Conservation (phyloP, 1,140 invertebrate genomes). For the Intoshia linei region DNA sequence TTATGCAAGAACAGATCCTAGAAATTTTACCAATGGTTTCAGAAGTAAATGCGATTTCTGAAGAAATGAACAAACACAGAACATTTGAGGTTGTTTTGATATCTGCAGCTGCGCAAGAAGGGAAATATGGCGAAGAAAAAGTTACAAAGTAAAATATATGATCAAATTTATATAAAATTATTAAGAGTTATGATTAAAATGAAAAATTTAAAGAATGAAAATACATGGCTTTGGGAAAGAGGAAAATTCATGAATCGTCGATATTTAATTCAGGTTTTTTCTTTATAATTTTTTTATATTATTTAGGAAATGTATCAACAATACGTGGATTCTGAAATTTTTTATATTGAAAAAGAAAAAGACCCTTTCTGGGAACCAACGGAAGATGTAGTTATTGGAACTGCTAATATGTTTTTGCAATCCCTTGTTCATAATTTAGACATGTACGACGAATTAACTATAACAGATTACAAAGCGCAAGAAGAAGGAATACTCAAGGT, state of each 20-base stretch:
- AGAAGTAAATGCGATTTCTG: constrained; percentile 23
- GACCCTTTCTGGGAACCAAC: constrained; percentile 24
- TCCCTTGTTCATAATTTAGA: constrained; percentile 18
- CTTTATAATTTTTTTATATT: not conserved
- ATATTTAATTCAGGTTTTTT: constrained; percentile 20
- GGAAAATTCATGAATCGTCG: constrained; percentile 22
- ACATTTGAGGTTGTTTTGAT: constrained; percentile 22
- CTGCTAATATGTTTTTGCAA: constrained; percentile 19
- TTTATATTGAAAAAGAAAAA: constrained; percentile 13
- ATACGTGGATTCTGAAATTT: constrained; percentile 18
- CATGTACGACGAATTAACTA: constrained; percentile 17
- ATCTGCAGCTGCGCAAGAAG: constrained; percentile 14
- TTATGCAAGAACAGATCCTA: constrained; percentile 20
- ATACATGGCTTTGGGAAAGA: constrained; percentile 22
- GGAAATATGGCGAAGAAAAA: constrained; percentile 7
- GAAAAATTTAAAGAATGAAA: constrained; percentile 19
- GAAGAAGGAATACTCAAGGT: too few species aligned
- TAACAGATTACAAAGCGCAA: constrained; percentile 20
- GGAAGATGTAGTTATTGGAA: constrained; percentile 20
- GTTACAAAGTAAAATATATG: constrained; percentile 10
- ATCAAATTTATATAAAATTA: not conserved
- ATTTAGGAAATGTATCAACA: constrained; percentile 21
- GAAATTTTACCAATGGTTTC: constrained; percentile 22
- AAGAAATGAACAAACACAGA: constrained; percentile 21
- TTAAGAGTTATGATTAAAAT: constrained; percentile 23